These are phyloP conservation scores for Leptopilina boulardi DNA, from an alignment of 1,140 invertebrate genomes.

Conservation along the genomic window DNA sequence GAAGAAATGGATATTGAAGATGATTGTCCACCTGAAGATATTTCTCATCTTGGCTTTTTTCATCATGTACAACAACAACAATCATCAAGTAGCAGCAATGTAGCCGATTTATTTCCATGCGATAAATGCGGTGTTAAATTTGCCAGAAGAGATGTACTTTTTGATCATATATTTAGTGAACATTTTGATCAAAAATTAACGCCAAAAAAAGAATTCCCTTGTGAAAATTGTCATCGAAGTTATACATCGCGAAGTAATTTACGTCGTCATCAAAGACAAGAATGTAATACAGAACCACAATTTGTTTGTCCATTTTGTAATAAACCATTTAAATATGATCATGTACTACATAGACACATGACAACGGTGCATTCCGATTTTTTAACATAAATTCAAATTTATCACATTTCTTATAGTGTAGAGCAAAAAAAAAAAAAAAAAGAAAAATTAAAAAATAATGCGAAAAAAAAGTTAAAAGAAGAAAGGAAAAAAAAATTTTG, in stretches of 20 bases:
- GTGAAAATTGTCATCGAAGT: background rate
- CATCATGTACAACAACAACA: too few species aligned
- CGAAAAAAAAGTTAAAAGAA: too few species aligned
- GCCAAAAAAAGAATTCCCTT: background rate
- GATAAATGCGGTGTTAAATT: background rate
- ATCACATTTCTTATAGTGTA: too few species aligned
- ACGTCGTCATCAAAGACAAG: background rate
- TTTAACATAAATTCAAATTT: background rate
- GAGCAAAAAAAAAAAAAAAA: too few species aligned
- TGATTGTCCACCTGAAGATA: background rate
- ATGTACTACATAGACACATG: constrained; percentile 5
- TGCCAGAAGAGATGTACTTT: background rate
- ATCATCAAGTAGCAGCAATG: background rate
- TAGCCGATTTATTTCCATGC: background rate
- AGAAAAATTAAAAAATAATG: too few species aligned
- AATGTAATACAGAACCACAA: background rate
- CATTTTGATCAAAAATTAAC: background rate
- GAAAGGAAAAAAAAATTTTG: too few species aligned
- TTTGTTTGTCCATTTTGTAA: background rate
- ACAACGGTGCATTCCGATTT: background rate
- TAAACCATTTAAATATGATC: background rate
- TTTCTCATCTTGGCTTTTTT: background rate
- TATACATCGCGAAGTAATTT: background rate
- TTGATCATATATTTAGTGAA: background rate
- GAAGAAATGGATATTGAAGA: too few species aligned